These are phyloP conservation scores for Spatulosminthurus flaviceps DNA, from an alignment of 2,888 invertebrate genomes.

Conservation along the genomic window DNA sequence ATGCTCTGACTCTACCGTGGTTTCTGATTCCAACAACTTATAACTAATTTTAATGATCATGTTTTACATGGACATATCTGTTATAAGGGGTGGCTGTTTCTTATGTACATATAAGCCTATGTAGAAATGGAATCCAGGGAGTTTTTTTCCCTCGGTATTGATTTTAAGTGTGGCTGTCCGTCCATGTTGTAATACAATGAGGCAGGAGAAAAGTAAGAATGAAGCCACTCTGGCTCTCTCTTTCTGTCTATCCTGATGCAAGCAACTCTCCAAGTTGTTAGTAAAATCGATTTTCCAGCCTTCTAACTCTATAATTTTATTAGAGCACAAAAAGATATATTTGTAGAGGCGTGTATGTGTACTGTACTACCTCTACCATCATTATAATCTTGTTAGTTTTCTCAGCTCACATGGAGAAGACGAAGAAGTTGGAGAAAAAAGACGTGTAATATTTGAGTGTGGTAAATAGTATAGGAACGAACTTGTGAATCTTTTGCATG, in stretches of 20 bases:
- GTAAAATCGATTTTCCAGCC: constrained; percentile 18
- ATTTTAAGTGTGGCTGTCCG: too few species aligned
- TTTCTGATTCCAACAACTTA: neutral
- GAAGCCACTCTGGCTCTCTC: too few species aligned
- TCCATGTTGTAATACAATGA: too few species aligned
- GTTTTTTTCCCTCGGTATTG: too few species aligned
- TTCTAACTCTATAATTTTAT: constrained; percentile 3
- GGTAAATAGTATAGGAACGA: neutral
- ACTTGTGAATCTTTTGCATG: neutral
- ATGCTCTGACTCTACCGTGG: neutral
- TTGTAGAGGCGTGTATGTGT: too few species aligned
- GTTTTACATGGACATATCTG: neutral
- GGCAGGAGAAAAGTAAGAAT: too few species aligned
- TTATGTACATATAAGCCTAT: too few species aligned
- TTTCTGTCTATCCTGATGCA: too few species aligned
- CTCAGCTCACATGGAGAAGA: neutral
- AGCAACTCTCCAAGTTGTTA: neutral
- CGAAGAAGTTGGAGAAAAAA: neutral
- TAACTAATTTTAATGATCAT: neutral
- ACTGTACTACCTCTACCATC: too few species aligned
- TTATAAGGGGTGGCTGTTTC: neutral
- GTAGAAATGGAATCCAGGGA: too few species aligned
- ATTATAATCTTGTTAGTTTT: neutral
- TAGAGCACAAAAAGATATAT: neutral
- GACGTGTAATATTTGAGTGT: neutral